Conservation (phyloP, 2,797 vertebrate genomes). For the Rhodeus uyekii region DNA sequence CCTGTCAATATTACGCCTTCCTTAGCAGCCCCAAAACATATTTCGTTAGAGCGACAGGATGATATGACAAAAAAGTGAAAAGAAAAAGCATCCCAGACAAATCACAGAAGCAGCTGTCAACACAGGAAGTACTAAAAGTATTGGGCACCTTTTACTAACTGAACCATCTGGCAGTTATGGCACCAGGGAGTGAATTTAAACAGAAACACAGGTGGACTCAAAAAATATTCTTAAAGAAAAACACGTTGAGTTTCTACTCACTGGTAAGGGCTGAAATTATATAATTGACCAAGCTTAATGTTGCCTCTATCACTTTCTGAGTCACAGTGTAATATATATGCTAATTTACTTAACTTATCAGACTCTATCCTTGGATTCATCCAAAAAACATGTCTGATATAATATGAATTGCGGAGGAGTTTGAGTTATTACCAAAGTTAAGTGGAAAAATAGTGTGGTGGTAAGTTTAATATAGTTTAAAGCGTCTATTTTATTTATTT, state of each 20-base stretch:
- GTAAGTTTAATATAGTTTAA: constrained; percentile 2
- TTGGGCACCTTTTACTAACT: not conserved
- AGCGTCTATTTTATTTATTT: not conserved
- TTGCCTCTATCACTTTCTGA: constrained; percentile 33
- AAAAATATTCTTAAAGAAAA: constrained; percentile 2
- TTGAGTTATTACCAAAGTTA: constrained; percentile 21
- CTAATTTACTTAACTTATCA: constrained; percentile 48
- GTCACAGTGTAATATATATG: constrained; percentile 55
- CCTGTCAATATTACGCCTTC: constrained; percentile 50
- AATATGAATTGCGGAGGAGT: constrained; percentile 38
- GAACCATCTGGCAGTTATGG: constrained; percentile 22
- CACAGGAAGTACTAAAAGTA: constrained; percentile 29
- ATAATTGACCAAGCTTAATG: constrained; percentile 24
- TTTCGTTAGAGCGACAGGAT: constrained; percentile 35
- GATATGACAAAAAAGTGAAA: not conserved
- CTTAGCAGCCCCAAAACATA: constrained; percentile 36
- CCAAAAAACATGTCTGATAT: constrained; percentile 35
- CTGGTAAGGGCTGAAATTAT: constrained; percentile 22
- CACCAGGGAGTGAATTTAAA: constrained; percentile 19
- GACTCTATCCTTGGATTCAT: constrained; percentile 35
- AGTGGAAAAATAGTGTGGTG: constrained; percentile 9
- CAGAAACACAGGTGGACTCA: constrained; percentile 30
- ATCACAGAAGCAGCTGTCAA: constrained; percentile 41
- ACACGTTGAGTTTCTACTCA: constrained; percentile 13
- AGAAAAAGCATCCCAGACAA: constrained; percentile 18